A percentile compares a stretch with the other conserved stretches of the same genome.
phyloP scores from a whole-genome alignment of 1,140 invertebrate genomes.

The Drosophila chauvacae region DNA sequence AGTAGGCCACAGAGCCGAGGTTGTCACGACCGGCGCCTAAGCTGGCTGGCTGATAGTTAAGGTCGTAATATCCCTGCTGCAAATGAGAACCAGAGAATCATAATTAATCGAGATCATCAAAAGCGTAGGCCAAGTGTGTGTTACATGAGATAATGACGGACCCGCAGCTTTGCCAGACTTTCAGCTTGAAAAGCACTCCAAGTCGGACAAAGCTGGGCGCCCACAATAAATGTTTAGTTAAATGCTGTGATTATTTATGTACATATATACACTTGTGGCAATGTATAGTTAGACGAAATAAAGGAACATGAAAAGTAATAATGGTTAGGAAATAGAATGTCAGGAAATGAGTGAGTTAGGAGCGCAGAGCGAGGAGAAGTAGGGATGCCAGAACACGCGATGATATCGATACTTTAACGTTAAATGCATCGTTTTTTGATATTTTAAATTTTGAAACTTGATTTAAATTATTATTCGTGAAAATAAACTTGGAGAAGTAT shows the following conservation, averaged over 20 bases:
- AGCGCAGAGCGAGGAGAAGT: not conserved
- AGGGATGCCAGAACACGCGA: not conserved
- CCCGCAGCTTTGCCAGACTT: slow-evolving; percentile 28
- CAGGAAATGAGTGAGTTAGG: not conserved
- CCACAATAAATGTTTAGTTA: slow-evolving; percentile 4
- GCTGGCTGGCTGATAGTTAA: slow-evolving; percentile 88
- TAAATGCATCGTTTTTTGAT: not conserved
- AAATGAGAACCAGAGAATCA: slow-evolving; percentile 25
- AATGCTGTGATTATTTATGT: slow-evolving; percentile 12
- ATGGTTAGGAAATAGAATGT: slow-evolving; percentile 9
- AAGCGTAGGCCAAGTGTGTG: not conserved
- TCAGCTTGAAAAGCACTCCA: not conserved
- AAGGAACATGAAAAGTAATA: not conserved
- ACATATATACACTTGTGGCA: slow-evolving; percentile 1
- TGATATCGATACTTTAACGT: not conserved
- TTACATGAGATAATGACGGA: slow-evolving; percentile 7
- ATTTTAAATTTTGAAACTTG: not conserved
- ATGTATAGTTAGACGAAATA: slow-evolving; percentile 13
- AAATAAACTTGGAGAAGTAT: not conserved
- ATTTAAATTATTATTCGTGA: not conserved
- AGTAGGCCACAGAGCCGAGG: slow-evolving; percentile 90
- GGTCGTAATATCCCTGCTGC: slow-evolving; percentile 87
- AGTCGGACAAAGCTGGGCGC: slow-evolving; percentile 20
- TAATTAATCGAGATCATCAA: slow-evolving; percentile 19
- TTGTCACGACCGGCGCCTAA: slow-evolving; percentile 87